Base-by-base conservation (phyloP, 1,140 invertebrate species). In the Glossosoma conforme region DNA sequence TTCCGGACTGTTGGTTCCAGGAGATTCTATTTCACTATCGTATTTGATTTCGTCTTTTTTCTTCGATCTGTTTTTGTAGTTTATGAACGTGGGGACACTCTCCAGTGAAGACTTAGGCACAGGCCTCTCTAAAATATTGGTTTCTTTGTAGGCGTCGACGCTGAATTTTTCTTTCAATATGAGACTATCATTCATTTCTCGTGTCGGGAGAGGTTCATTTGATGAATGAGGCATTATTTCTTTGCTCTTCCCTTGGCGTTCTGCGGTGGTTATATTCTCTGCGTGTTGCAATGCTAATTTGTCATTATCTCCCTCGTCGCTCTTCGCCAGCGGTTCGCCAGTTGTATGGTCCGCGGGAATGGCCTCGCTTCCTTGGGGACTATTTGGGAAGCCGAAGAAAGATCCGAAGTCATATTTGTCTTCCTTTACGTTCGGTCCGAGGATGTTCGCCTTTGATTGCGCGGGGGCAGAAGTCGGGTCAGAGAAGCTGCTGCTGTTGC, bases 331-430 rank as follows among this genome's bases (percentile, higher is more conserved):
- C 6, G 25, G 30, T 37, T 51, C 36, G 15, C 17, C 24, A n/a
- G 11, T 25, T 42, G 32, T 42, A 19, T 38, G 37, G 43, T 52
- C 49, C 10, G 32, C 24, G 36, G 44, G 37, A 46, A 14, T 40
- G 15, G 38, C 22, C 14, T 54, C 52, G 14, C 17, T n/a, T 32
- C 44, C 46, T 28, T 18, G 22, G 21, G 55, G 55, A 28, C 24
- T 36, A n/a, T 19, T 43, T 24, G 55, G 53, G 42, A 50, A 49
- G 24, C 55, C 55, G 19, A 58, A 58, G 44, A 52, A 58, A 15
- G 55, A 58, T 45, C 55, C 18, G 42, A 58, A 30, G 32, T 57
- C 49, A 41, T 52, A 57, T 57, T 57, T 57, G 45, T 57, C 50
- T 49, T 58, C 45, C 41, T 53, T 58, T 19, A 32, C 9, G 10